A percentile compares a stretch with the other conserved stretches of the same genome.
phyloP scores from a whole-genome alignment of 2,888 invertebrate species.

The Metopia argyrocephala region DNA sequence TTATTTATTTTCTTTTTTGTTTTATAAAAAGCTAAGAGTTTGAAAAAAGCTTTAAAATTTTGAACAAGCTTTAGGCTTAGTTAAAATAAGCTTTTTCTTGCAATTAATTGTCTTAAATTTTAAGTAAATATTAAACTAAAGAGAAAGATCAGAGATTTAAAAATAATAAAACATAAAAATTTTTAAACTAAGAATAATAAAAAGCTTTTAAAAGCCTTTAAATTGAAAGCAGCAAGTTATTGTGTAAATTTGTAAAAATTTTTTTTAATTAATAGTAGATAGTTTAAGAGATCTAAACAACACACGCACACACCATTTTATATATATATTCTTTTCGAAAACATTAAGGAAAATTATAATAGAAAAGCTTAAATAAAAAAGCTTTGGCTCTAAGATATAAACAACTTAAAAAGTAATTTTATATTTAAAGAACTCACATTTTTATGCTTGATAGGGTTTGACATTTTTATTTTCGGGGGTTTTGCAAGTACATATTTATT shows the following conservation, averaged over 20 bases:
- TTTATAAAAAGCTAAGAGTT: no score
- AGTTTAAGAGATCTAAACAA: constrained; percentile 44
- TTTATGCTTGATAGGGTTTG: no score
- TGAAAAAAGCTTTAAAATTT: not conserved
- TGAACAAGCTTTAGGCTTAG: not conserved
- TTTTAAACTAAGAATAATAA: no score
- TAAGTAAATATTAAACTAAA: not conserved
- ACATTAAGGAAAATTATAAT: not conserved
- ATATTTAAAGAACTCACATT: constrained; percentile 24
- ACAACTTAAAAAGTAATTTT: constrained; percentile 28
- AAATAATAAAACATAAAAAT: constrained; percentile 1
- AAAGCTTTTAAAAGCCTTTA: constrained; percentile 54
- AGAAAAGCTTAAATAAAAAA: constrained; percentile 54
- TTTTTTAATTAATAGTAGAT: not conserved
- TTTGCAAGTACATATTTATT: constrained; percentile 25
- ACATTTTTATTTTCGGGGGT: no score
- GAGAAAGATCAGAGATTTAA: not conserved
- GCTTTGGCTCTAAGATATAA: constrained; percentile 45
- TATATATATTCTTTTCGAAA: not conserved
- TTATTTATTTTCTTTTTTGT: not conserved
- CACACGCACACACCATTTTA: constrained; percentile 57
- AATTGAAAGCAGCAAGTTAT: constrained; percentile 64
- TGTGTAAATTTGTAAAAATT: not conserved
- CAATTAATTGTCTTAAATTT: not conserved
- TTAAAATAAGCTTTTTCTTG: not conserved